A percentile compares a stretch with the other conserved stretches of the same genome.
Evolutionary conservation across 2,113 vertebrate genomes (phyloP).

Genomic region (Macquaria ambigua): DNA sequence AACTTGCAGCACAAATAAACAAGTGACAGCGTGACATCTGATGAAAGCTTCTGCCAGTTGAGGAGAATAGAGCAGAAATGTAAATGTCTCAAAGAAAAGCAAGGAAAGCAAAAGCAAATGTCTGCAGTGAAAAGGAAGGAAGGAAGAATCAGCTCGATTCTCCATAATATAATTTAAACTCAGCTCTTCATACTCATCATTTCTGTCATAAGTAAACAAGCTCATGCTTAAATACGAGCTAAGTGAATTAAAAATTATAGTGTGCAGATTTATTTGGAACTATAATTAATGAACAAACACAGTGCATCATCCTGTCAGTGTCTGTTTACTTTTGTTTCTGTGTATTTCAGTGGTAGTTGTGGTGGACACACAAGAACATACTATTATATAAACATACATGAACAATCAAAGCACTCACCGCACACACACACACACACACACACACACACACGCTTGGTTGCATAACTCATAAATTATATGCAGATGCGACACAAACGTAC

Average conservation of each 20-base stretch:
- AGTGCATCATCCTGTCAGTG: neutral
- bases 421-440: conserved; percentile 1
- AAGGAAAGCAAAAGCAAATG: conserved; percentile 48
- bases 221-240: neutral
- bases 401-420: neutral
- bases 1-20: conserved; percentile 48
- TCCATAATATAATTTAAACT: neutral
- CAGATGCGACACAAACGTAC: conserved; percentile 8
- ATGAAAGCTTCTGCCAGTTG: conserved; percentile 54
- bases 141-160: neutral
- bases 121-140: conserved; percentile 51
- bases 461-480: neutral
- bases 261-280: neutral
- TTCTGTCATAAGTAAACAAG: neutral
- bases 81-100: conserved; percentile 57
- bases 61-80: conserved; percentile 44
- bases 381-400: conserved; percentile 23
- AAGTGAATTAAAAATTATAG: neutral
- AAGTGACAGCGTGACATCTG: conserved; percentile 47
- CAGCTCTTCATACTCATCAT: neutral
- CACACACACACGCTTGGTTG: neutral
- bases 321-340: neutral
- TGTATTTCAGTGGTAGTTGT: conserved; percentile 32
- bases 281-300: neutral
- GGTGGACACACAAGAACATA: conserved; percentile 33